phyloP scores from a whole-genome alignment of 2,888 invertebrate species.

The Drosophila atripex region DNA sequence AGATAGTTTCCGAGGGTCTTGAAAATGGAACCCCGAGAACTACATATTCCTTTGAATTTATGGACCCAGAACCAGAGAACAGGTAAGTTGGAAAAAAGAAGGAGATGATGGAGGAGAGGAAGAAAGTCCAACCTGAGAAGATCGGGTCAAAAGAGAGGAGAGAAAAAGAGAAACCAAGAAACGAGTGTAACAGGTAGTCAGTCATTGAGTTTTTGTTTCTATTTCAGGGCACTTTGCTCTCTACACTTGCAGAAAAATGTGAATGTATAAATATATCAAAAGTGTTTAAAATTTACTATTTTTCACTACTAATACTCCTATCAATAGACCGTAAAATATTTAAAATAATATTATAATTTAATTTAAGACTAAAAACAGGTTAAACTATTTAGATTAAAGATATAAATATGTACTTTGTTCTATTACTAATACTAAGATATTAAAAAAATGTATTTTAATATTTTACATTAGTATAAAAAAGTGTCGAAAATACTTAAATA shows the following conservation, averaged over 20 bases:
- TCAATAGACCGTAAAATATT: too few relatives aligned
- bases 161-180: constrained; percentile 7
- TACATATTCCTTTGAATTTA: constrained; percentile 12
- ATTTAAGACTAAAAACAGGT: too few relatives aligned
- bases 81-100: constrained; percentile 16
- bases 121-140: constrained; percentile 22
- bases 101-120: constrained; percentile 7
- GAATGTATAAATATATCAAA: too few relatives aligned
- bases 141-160: background rate
- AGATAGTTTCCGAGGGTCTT: constrained; percentile 23
- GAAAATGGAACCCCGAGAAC: background rate
- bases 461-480: too few relatives aligned
- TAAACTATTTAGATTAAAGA: too few relatives aligned
- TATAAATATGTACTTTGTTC: too few relatives aligned
- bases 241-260: background rate
- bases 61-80: constrained; percentile 13
- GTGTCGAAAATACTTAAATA: too few relatives aligned
- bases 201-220: constrained; percentile 13
- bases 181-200: constrained; percentile 69
- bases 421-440: too few relatives aligned
- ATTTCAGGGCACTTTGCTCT: background rate
- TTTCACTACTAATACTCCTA: too few relatives aligned
- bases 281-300: too few relatives aligned
- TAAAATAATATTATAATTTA: too few relatives aligned
- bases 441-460: too few relatives aligned